These are phyloP conservation scores for Pentamera pediparva DNA, from an alignment of 53 echinoderm and acorn worm species.

Conservation along the genomic window DNA sequence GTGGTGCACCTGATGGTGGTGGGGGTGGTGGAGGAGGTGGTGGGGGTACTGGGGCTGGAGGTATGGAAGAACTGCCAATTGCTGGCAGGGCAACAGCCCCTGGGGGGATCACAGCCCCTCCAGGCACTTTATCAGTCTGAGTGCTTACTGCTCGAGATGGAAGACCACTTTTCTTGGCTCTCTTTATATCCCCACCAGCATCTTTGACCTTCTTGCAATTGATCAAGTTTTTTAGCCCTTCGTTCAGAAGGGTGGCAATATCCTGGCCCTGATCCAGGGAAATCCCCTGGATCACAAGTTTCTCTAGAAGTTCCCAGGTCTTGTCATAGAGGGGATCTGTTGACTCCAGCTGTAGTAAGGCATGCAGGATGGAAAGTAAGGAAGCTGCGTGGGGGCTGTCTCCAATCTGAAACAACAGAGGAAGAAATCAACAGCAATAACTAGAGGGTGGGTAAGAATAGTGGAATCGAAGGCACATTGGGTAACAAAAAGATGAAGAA, in stretches of 20 bases:
- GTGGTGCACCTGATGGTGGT: conserved; percentile 51
- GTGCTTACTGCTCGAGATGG: conserved; percentile 2
- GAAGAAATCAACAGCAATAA: background rate
- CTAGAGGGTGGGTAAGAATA: background rate
- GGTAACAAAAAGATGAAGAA: background rate
- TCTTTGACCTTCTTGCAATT: conserved; percentile 32
- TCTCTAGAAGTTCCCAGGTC: conserved; percentile 50
- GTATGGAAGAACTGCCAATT: background rate
- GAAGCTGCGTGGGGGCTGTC: conserved; percentile 58
- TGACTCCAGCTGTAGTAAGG: conserved; percentile 53
- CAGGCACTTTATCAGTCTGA: conserved; percentile 5
- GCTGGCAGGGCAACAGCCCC: conserved; percentile 20
- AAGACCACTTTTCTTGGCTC: background rate
- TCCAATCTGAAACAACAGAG: conserved; percentile 19
- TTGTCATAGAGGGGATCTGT: conserved; percentile 48
- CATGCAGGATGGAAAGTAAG: conserved; percentile 61
- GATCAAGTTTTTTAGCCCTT: conserved; percentile 45
- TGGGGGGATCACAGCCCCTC: conserved; percentile 2
- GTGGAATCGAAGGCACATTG: background rate
- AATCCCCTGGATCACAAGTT: conserved; percentile 52
- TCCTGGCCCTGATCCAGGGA: conserved; percentile 52
- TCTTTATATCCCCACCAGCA: background rate
- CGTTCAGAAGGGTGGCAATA: conserved; percentile 34
- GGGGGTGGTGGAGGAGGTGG: conserved; percentile 60
- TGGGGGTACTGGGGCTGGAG: conserved; percentile 40